Conservation (phyloP, 1,140 invertebrate genomes). For the Cydia splendana region DNA sequence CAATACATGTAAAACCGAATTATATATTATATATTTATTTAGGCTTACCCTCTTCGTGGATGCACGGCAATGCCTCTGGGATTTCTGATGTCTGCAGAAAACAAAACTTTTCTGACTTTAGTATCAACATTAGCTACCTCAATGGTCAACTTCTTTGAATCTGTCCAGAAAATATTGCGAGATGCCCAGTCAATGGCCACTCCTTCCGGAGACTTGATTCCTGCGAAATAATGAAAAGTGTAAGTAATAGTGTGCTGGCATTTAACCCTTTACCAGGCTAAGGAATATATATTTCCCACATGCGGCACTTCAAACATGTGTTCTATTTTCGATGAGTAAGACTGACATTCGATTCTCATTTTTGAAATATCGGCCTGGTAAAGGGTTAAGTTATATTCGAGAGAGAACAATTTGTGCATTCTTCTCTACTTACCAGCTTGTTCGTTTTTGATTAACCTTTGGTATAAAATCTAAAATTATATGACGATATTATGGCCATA, state of each 20-base stretch:
- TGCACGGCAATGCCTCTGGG: conserved; percentile 97
- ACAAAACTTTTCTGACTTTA: conserved; percentile 86
- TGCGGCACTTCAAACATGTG: too few species aligned
- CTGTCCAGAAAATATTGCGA: conserved; percentile 97
- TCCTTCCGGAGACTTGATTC: conserved; percentile 94
- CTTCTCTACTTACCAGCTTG: too few species aligned
- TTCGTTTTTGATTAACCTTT: too few species aligned
- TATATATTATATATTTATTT: background rate
- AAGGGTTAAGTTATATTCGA: too few species aligned
- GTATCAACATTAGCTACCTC: conserved; percentile 94
- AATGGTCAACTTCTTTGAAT: conserved; percentile 93
- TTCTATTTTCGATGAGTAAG: too few species aligned
- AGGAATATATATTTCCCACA: too few species aligned
- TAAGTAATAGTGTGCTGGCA: background rate
- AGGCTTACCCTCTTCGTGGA: conserved; percentile 88
- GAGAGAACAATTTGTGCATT: background rate
- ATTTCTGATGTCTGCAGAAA: conserved; percentile 91
- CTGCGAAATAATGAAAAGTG: conserved; percentile 66
- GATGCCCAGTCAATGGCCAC: conserved; percentile 95
- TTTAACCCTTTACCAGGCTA: too few species aligned
- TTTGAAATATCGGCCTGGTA: too few species aligned
- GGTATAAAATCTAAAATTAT: too few species aligned
- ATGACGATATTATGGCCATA: too few species aligned
- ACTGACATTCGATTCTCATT: too few species aligned
- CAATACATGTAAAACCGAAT: background rate